These are phyloP conservation scores for Tetranychus urticae DNA, from an alignment of 1,140 invertebrate genomes.

Conservation along the genomic window DNA sequence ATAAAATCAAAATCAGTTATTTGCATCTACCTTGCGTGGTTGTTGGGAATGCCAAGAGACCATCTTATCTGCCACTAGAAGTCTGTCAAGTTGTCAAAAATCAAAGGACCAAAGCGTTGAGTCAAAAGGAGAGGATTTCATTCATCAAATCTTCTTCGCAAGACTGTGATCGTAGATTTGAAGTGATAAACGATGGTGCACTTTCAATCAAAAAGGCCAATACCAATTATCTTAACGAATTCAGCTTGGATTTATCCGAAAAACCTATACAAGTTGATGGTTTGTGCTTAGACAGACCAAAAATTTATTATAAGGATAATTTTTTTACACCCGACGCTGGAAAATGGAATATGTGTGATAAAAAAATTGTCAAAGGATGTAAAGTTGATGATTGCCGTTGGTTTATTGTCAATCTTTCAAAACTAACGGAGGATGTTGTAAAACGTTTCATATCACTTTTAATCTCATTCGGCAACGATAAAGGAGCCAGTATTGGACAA, in stretches of 20 bases:
- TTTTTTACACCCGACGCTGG: neutral
- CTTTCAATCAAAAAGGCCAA: constrained; percentile 8
- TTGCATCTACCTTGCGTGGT: constrained; percentile 18
- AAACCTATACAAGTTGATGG: constrained; percentile 9
- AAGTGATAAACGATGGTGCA: constrained; percentile 4
- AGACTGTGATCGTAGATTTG: constrained; percentile 1
- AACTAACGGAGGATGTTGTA: too few relatives aligned
- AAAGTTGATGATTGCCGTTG: neutral
- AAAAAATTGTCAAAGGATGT: neutral
- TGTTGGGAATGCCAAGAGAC: constrained; percentile 12
- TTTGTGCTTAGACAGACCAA: neutral
- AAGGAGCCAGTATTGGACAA: neutral
- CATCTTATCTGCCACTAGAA: constrained; percentile 18
- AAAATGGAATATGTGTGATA: neutral
- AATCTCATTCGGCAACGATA: neutral
- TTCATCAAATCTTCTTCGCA: constrained; percentile 10
- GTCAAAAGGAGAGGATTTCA: constrained; percentile 8
- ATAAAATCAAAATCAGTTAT: constrained; percentile 12
- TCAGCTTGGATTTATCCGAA: constrained; percentile 12
- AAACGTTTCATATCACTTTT: too few relatives aligned
- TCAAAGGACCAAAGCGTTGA: constrained; percentile 13
- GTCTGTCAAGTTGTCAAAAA: constrained; percentile 16
- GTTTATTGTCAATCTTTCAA: neutral
- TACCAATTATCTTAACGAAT: constrained; percentile 14
- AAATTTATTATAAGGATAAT: neutral